phyloP scores from a whole-genome alignment of 2,888 invertebrate species.

The Apoda limacodes region DNA sequence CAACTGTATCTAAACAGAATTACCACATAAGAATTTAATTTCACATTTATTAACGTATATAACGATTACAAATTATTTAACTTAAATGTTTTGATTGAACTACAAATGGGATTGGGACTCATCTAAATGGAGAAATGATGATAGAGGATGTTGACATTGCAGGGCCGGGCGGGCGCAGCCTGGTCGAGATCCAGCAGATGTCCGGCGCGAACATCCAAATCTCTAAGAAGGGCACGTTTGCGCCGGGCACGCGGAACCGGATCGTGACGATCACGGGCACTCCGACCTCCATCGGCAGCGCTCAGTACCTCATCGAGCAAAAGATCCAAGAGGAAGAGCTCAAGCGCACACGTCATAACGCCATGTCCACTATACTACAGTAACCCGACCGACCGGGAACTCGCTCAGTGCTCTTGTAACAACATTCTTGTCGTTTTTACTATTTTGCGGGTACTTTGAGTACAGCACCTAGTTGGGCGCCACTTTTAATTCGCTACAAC shows the following conservation, averaged over 20 bases:
- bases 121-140: too few species aligned
- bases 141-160: too few species aligned
- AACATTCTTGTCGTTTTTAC: constrained; percentile 1
- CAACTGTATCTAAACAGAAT: too few species aligned
- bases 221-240: constrained; percentile 97
- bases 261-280: constrained; percentile 96
- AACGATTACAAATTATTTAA: too few species aligned
- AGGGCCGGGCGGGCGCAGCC: constrained; percentile 94
- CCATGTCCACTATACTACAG: constrained; percentile 80
- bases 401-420: constrained; percentile 1
- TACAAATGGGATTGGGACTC: too few species aligned
- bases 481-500: too few species aligned
- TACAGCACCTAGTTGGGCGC: too few species aligned
- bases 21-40: too few species aligned
- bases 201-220: constrained; percentile 98
- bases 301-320: constrained; percentile 96
- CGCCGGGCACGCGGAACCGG: constrained; percentile 96
- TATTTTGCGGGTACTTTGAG: too few species aligned
- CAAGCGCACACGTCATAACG: constrained; percentile 92
- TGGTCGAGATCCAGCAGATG: constrained; percentile 97
- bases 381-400: constrained; percentile 34
- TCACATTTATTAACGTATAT: too few species aligned
- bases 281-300: constrained; percentile 88
- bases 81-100: too few species aligned
- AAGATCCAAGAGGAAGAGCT: constrained; percentile 96